phyloP scores from a whole-genome alignment of 2,113 vertebrate genomes.

The Dascyllus trimaculatus region DNA sequence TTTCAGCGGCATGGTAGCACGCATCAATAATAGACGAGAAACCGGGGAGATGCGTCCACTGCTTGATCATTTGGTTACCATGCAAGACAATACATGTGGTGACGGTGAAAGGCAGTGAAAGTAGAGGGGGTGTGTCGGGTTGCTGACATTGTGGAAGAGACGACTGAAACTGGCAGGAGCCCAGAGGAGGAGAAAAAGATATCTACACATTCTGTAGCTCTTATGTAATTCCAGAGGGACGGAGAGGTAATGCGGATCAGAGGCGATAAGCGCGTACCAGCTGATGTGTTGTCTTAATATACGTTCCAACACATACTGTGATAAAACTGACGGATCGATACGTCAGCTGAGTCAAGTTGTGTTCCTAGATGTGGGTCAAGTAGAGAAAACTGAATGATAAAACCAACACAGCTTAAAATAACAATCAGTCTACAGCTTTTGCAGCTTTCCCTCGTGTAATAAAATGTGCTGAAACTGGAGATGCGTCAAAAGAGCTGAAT shows the following conservation, averaged over 20 bases:
- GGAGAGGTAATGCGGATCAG: conserved; percentile 12
- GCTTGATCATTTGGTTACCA: conserved; percentile 77
- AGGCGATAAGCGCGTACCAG: conserved; percentile 13
- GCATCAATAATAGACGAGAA: conserved; percentile 83
- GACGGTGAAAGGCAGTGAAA: conserved; percentile 84
- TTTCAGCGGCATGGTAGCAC: conserved; percentile 62
- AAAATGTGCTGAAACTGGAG: conserved; percentile 34
- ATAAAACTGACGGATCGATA: conserved; percentile 3
- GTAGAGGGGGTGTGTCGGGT: conserved; percentile 76
- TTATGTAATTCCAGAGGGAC: conserved; percentile 66
- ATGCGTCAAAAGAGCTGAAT: conserved; percentile 24
- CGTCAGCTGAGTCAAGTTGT: background rate
- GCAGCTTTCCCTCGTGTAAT: background rate
- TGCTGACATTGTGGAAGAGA: conserved; percentile 59
- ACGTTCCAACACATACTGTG: background rate
- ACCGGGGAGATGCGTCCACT: conserved; percentile 58
- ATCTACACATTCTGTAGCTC: conserved; percentile 42
- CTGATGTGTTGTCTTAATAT: conserved; percentile 1
- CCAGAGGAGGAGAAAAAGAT: conserved; percentile 51
- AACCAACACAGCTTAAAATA: background rate
- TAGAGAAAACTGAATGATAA: background rate
- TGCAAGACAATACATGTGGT: conserved; percentile 82
- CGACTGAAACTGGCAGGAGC: conserved; percentile 22
- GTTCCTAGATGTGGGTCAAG: background rate
- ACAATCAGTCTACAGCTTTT: background rate